A percentile compares a stretch with the other conserved stretches of the same genome.
Conservation (phyloP, 2,113 vertebrate species). For the Pandion haliaetus region DNA sequence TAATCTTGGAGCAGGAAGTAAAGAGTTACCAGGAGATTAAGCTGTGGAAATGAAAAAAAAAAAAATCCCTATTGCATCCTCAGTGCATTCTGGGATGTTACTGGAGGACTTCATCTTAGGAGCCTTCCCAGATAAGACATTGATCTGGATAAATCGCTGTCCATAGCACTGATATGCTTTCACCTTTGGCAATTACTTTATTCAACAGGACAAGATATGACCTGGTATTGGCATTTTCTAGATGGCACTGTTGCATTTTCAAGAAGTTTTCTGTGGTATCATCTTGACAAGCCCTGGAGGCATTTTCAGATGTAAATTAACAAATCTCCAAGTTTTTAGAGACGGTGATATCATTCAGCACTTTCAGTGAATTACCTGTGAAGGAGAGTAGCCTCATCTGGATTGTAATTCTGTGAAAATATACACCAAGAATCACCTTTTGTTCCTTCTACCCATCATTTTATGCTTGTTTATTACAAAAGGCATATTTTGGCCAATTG, state of each 20-base stretch:
- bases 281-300: not conserved
- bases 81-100: not conserved
- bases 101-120: not conserved
- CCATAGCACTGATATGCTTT: not conserved
- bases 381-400: not conserved
- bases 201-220: not conserved
- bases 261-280: not conserved
- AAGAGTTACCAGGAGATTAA: not conserved
- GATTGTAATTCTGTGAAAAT: not conserved
- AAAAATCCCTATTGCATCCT: not conserved
- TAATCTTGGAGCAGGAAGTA: not conserved
- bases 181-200: not conserved
- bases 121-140: not conserved
- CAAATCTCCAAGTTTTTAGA: not conserved
- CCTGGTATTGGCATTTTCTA: not conserved
- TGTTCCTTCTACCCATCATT: not conserved
- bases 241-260: not conserved
- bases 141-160: not conserved
- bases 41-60: not conserved
- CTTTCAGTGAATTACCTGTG: not conserved
- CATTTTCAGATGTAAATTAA: not conserved
- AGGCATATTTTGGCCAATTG: rapidly evolving
- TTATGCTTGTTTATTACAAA: not conserved
- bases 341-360: rapidly evolving
- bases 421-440: not conserved